These are phyloP conservation scores for Andrena camellia DNA, from an alignment of 2,888 invertebrate genomes.

Conservation along the genomic window DNA sequence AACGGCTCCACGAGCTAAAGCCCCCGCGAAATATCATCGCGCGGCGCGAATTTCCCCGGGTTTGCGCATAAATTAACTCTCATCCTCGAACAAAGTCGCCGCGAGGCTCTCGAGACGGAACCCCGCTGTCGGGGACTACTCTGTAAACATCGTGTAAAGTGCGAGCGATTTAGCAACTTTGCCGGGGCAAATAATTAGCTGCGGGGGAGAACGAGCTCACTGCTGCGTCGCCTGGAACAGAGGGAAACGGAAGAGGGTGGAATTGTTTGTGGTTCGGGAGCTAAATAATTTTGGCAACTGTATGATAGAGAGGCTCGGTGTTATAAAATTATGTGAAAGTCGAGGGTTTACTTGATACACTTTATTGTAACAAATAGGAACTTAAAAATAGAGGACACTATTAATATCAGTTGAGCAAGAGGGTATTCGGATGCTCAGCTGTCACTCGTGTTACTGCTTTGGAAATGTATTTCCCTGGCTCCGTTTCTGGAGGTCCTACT, in stretches of 20 bases:
- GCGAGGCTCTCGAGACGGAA: neutral
- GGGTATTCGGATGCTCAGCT: no score
- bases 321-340: no score
- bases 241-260: neutral
- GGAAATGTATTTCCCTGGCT: no score
- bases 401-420: no score
- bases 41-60: neutral
- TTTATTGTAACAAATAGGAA: no score
- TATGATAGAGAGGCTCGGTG: no score
- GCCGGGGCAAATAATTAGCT: neutral
- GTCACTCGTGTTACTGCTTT: no score
- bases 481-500: no score
- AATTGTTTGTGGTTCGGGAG: neutral
- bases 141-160: neutral
- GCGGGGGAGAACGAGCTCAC: neutral
- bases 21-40: neutral
- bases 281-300: no score
- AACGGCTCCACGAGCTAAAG: neutral
- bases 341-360: no score
- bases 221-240: neutral
- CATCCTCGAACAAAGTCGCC: neutral
- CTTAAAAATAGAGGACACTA: no score
- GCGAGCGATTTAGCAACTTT: neutral
- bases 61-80: conserved; percentile 4
- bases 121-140: neutral